Conservation (phyloP, 1,140 invertebrate genomes). For the Halyomorpha halys region DNA sequence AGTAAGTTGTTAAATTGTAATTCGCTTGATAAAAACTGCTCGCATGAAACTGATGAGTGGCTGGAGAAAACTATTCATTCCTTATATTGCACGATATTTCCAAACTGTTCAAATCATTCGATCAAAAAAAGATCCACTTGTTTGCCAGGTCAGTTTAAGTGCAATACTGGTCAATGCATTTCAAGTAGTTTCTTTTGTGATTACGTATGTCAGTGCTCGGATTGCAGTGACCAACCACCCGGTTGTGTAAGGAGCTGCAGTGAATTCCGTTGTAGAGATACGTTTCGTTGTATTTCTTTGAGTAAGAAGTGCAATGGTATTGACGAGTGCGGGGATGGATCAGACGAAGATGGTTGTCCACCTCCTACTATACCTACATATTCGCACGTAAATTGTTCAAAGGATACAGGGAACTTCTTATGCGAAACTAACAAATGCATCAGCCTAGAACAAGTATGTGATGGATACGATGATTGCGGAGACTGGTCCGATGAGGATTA, state of each 20-base stretch:
- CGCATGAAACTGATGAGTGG: too few species aligned
- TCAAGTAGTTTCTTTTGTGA: not conserved
- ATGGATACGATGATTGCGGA: not conserved
- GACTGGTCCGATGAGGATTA: not conserved
- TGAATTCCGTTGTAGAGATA: constrained; percentile 32
- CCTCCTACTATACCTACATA: not conserved
- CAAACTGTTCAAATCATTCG: too few species aligned
- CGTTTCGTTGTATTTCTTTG: constrained; percentile 47
- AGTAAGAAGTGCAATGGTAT: constrained; percentile 51
- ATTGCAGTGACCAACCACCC: not conserved
- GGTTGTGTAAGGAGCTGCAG: not conserved
- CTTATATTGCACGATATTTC: too few species aligned
- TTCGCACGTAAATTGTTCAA: not conserved
- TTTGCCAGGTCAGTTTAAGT: too few species aligned
- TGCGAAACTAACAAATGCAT: not conserved
- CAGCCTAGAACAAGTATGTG: not conserved
- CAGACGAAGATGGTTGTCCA: constrained; percentile 52
- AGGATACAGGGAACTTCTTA: not conserved
- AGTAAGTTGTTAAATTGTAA: too few species aligned
- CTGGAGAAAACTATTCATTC: too few species aligned
- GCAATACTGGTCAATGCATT: too few species aligned
- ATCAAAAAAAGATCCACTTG: too few species aligned
- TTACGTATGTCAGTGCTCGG: not conserved
- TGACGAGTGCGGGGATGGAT: constrained; percentile 55
- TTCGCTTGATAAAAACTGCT: too few species aligned